phyloP scores from a whole-genome alignment of 2,113 vertebrate species.

The Nannospalax galili region DNA sequence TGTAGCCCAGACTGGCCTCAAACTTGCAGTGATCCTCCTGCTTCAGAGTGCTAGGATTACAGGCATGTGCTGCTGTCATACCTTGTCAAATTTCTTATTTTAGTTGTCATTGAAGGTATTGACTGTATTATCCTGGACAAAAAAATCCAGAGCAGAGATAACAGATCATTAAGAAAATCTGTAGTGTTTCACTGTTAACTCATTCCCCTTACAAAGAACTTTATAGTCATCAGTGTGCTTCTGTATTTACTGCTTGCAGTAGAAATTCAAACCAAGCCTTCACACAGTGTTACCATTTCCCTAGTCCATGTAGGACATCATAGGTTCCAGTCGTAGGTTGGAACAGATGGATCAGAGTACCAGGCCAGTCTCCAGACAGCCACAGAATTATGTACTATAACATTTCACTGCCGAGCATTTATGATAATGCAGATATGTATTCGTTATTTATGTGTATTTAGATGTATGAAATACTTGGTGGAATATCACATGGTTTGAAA shows the following conservation, averaged over 20 bases:
- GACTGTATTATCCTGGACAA: slow-evolving; percentile 5
- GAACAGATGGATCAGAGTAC: neutral
- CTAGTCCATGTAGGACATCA: neutral
- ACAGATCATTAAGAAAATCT: slow-evolving; percentile 25
- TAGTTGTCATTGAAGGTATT: slow-evolving; percentile 45
- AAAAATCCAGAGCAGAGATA: slow-evolving; percentile 24
- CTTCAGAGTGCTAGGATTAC: neutral
- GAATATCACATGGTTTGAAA: slow-evolving; percentile 12
- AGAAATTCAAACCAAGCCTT: neutral
- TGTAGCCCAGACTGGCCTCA: neutral
- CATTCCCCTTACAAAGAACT: neutral
- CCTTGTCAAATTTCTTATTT: neutral
- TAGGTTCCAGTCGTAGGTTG: neutral
- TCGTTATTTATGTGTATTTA: slow-evolving; percentile 58
- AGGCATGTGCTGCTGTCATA: neutral
- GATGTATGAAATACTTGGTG: slow-evolving; percentile 45
- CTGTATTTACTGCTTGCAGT: slow-evolving; percentile 42
- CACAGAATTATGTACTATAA: neutral
- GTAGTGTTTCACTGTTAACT: neutral
- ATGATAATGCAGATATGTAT: neutral
- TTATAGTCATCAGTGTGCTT: neutral
- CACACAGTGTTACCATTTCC: neutral
- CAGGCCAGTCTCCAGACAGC: neutral
- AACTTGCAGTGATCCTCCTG: neutral
- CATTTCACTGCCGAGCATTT: slow-evolving; percentile 57